Percentiles rank a stretch among this genome's conserved stretches.
phyloP scores from a whole-genome alignment of 2,113 vertebrate species.

The Gasterosteus nipponicus region DNA sequence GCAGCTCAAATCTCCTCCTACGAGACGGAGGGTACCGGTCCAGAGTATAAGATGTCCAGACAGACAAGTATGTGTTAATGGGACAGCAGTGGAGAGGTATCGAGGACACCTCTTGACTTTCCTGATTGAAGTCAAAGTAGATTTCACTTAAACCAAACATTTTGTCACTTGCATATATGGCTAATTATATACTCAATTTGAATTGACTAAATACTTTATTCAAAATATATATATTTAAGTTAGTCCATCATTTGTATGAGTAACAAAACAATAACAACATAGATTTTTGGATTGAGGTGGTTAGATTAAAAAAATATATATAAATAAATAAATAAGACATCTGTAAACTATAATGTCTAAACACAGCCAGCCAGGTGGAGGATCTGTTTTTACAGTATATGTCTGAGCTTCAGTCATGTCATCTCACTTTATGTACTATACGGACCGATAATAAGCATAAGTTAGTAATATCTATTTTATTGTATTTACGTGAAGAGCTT shows the following conservation, averaged over 20 bases:
- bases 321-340: not conserved
- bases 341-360: not conserved
- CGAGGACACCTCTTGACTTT: too few species aligned
- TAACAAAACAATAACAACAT: not conserved
- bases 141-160: too few species aligned
- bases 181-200: too few species aligned
- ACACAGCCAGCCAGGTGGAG: not conserved
- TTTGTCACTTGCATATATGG: too few species aligned
- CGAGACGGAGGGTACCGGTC: too few species aligned
- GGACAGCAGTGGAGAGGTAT: too few species aligned
- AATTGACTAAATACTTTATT: not conserved
- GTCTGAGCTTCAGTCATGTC: not conserved
- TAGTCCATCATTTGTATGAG: too few species aligned
- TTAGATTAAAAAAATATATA: not conserved
- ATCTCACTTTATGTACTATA: not conserved
- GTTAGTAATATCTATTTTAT: not conserved
- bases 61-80: too few species aligned
- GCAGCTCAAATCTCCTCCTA: accelerated
- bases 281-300: not conserved
- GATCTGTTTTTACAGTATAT: not conserved
- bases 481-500: not conserved
- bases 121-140: too few species aligned
- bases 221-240: too few species aligned
- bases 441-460: not conserved
- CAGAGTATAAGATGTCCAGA: too few species aligned